Conservation (phyloP, 2,888 invertebrate species). For the Hanleya hanleyi region DNA sequence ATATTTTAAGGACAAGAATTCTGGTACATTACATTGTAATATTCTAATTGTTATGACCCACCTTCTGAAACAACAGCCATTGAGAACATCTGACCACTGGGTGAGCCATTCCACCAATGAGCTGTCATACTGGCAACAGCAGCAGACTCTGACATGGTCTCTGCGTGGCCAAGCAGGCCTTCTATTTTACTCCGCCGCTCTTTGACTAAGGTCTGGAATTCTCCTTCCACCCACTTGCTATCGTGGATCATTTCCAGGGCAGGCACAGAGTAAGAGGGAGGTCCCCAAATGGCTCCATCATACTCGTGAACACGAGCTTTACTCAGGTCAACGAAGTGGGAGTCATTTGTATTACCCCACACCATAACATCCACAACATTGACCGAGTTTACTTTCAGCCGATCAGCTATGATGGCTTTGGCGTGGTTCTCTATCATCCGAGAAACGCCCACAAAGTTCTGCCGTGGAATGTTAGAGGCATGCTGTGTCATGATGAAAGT, state of each 20-base stretch:
- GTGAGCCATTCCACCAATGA: conserved; percentile 68
- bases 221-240: conserved; percentile 65
- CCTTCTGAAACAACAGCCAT: conserved; percentile 67
- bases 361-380: conserved; percentile 67
- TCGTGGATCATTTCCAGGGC: conserved; percentile 67
- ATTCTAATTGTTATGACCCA: conserved; percentile 17
- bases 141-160: conserved; percentile 50
- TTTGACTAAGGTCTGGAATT: conserved; percentile 55
- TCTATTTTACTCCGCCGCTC: conserved; percentile 40
- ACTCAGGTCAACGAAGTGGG: background rate
- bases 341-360: conserved; percentile 58
- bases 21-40: background rate
- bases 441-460: conserved; percentile 66
- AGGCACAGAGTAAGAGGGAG: conserved; percentile 65
- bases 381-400: conserved; percentile 63
- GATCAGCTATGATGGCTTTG: conserved; percentile 64
- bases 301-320: conserved; percentile 59
- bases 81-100: conserved; percentile 66
- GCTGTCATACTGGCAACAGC: conserved; percentile 56
- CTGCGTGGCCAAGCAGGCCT: conserved; percentile 45
- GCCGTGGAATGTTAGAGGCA: conserved; percentile 58
- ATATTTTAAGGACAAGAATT: background rate
- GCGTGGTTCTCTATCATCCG: conserved; percentile 66
- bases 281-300: conserved; percentile 71
- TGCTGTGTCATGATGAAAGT: conserved; percentile 61